Conservation (phyloP, 2,113 vertebrate genomes). For the Sapajus apella region DNA sequence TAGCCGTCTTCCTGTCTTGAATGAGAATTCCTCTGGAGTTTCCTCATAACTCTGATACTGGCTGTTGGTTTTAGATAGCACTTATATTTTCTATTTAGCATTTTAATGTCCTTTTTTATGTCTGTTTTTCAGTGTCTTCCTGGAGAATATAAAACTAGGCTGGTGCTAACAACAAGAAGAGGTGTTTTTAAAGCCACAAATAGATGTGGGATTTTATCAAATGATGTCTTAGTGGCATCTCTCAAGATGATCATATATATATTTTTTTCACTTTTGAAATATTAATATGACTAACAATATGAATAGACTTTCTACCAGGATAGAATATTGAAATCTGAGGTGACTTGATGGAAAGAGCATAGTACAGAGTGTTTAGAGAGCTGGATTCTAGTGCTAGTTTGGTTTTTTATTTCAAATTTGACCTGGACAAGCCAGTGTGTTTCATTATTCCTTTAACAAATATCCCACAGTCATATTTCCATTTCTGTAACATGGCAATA, state of each 20-base stretch:
- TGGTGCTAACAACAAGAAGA: not conserved
- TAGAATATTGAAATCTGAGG: not conserved
- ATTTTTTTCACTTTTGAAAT: conserved; percentile 33
- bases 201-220: not conserved
- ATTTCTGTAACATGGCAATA: not conserved
- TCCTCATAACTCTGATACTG: not conserved
- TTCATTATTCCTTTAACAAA: not conserved
- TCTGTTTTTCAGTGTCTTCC: conserved; percentile 30
- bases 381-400: not conserved
- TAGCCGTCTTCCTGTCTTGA: not conserved
- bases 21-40: conserved; percentile 32
- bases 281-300: not conserved
- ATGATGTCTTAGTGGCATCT: not conserved
- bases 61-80: conserved; percentile 61
- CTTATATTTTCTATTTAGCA: conserved; percentile 52
- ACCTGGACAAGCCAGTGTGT: not conserved
- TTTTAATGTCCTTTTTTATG: conserved; percentile 66
- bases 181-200: not conserved
- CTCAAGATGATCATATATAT: not conserved
- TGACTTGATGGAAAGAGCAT: not conserved
- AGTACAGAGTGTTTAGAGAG: not conserved
- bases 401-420: not conserved
- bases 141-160: not conserved
- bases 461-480: rapidly evolving
- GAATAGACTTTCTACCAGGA: not conserved